Evolutionary conservation across 2,888 invertebrate species (phyloP).

Genomic region (Amphipoea oculea): DNA sequence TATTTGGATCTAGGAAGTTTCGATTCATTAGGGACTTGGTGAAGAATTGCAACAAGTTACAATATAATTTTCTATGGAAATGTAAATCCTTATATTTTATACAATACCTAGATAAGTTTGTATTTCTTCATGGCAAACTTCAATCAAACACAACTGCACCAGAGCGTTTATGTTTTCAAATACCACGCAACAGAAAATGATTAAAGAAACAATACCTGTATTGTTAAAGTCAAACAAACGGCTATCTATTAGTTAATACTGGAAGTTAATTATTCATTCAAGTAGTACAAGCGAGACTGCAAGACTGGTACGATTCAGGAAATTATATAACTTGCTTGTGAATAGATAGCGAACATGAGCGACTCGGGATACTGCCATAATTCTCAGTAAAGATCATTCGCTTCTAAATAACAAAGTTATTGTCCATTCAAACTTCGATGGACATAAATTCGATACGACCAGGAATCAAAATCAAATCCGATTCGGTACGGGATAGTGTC

Average conservation of each 20-base stretch:
- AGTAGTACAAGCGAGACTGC: constrained; percentile 34
- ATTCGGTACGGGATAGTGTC: constrained; percentile 72
- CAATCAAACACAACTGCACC: not conserved
- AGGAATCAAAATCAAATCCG: constrained; percentile 76
- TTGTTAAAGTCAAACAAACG: constrained; percentile 30
- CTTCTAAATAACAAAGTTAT: constrained; percentile 78
- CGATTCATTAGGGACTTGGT: constrained; percentile 1
- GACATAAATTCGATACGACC: constrained; percentile 78
- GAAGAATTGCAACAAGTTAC: not conserved
- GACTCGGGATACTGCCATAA: constrained; percentile 69
- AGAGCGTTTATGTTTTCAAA: constrained; percentile 7
- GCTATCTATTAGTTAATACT: constrained; percentile 35
- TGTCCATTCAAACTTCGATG: constrained; percentile 79
- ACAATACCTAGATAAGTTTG: not conserved
- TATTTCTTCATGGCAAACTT: not conserved
- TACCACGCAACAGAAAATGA: not conserved
- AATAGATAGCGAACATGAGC: constrained; percentile 61
- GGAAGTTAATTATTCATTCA: constrained; percentile 47
- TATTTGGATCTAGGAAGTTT: constrained; percentile 24
- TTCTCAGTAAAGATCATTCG: constrained; percentile 73
- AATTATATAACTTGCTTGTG: constrained; percentile 57
- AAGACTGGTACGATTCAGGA: constrained; percentile 40
- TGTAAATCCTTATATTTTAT: not conserved
- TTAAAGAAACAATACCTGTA: constrained; percentile 19
- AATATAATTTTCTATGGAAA: not conserved